Base-by-base conservation (phyloP, 53 echinoderm and acorn worm genomes). In the Holothuria leucospilota region DNA sequence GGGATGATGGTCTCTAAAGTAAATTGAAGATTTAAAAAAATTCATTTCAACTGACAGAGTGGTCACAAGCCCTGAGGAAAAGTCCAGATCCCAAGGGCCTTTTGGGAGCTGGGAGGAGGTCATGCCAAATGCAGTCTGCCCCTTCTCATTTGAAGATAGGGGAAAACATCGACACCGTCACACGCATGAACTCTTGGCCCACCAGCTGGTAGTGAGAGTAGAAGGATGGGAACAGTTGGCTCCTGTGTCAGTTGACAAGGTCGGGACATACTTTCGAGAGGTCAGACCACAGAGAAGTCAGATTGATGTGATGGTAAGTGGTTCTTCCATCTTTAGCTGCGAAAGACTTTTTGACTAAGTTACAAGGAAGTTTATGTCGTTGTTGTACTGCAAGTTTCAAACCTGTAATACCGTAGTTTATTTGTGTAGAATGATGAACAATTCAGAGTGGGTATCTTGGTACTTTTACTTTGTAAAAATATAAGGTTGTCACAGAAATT, bases 191-290 rank as follows among this genome's bases (percentile, higher is more conserved):
- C 77, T 94, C 71, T 82, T 90, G 56, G 93, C 95, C 12, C 99
- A 98, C 61, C 99, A 98, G 87, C 72, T 98, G 29, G 89, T 98
- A 10, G 95, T 98, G 14, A 92, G 92, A 66, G 95, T 95, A 7
- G 95, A 95, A 39, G 99, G 99, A 14, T 98, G 99, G 99, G 93
- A 98, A 58, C 90, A 92, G 66, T 90, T 95, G 62, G 78, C 95
- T 7, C 93, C 99, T 0, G 99, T 98, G 42, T 98, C 95, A 15
- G 99, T 98, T 6, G 99, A 98, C 85, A 98, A 98, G 89, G 95
- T 99, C 7, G 99, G 99, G 18, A 90, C 88, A 0, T 95, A 90
- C 91, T 99, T 99, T 89, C 84, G 99, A 66, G 90, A 85, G 39
- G 95, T 91, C 51, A 93, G 92, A 41, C 95, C 99, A 14, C 89